Evolutionary conservation across 2,888 invertebrate species (phyloP).

Genomic region (Chironomus riparius): DNA sequence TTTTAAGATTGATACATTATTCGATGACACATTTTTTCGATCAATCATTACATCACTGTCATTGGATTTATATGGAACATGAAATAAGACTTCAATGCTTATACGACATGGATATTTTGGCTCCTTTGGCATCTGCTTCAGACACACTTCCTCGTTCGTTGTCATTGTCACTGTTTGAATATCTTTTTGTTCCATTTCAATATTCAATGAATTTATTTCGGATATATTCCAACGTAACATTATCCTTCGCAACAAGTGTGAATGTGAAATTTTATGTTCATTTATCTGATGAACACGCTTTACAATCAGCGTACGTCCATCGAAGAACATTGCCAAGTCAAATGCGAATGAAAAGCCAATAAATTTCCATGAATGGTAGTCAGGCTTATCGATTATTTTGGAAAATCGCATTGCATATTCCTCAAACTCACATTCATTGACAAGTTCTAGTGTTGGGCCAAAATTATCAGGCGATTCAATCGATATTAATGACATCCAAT

Average conservation of each 20-base stretch:
- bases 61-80: constrained; percentile 11
- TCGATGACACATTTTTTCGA: background rate
- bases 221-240: constrained; percentile 9
- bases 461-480: constrained; percentile 16
- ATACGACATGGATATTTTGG: constrained; percentile 16
- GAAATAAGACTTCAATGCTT: constrained; percentile 14
- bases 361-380: constrained; percentile 15
- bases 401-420: constrained; percentile 4
- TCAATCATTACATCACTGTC: background rate
- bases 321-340: constrained; percentile 16
- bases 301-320: constrained; percentile 13
- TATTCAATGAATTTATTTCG: background rate
- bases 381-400: constrained; percentile 7
- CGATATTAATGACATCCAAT: constrained; percentile 19
- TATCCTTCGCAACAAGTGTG: background rate
- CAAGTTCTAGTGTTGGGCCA: background rate
- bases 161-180: constrained; percentile 13
- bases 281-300: constrained; percentile 18
- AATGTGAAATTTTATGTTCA: constrained; percentile 10
- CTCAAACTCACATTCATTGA: background rate
- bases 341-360: constrained; percentile 9
- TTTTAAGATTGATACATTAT: background rate
- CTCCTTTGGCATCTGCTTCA: background rate
- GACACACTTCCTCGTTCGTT: constrained; percentile 6
- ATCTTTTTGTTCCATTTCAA: background rate